Evolutionary conservation across 2,113 vertebrate species (phyloP).

Genomic region (Sander lucioperca): DNA sequence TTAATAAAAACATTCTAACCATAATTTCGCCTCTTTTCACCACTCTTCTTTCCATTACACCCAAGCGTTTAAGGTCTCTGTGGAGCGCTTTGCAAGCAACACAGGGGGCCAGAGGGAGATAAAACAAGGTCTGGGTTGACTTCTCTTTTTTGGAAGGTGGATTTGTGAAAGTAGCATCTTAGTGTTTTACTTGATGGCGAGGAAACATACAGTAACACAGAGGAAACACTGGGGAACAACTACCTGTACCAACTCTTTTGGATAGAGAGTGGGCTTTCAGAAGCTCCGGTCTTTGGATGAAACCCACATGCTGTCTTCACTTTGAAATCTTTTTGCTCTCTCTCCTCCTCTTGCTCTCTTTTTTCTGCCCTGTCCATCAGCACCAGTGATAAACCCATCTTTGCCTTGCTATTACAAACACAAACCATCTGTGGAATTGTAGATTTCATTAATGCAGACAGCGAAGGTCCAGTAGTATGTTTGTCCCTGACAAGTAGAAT

Average conservation of each 20-base stretch:
- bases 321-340: constrained; percentile 20
- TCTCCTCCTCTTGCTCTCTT: constrained; percentile 32
- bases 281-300: constrained; percentile 42
- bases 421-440: constrained; percentile 51
- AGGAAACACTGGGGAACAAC: constrained; percentile 12
- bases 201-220: constrained; percentile 7
- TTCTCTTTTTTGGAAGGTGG: constrained; percentile 77
- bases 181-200: constrained; percentile 14
- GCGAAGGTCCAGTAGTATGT: constrained; percentile 61
- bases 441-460: constrained; percentile 72
- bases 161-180: constrained; percentile 59
- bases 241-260: constrained; percentile 25
- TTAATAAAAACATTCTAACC: constrained; percentile 89
- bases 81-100: constrained; percentile 81
- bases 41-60: constrained; percentile 84
- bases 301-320: constrained; percentile 30
- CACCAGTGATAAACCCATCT: constrained; percentile 50
- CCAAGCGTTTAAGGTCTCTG: constrained; percentile 81
- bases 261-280: constrained; percentile 17
- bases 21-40: constrained; percentile 82
- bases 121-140: constrained; percentile 77
- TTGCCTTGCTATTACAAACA: constrained; percentile 47
- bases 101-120: constrained; percentile 49
- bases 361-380: constrained; percentile 59
- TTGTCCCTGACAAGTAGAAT: constrained; percentile 26